Evolutionary conservation across 1,140 invertebrate species (phyloP).

Genomic region (Trachymyrmex septentrionalis): DNA sequence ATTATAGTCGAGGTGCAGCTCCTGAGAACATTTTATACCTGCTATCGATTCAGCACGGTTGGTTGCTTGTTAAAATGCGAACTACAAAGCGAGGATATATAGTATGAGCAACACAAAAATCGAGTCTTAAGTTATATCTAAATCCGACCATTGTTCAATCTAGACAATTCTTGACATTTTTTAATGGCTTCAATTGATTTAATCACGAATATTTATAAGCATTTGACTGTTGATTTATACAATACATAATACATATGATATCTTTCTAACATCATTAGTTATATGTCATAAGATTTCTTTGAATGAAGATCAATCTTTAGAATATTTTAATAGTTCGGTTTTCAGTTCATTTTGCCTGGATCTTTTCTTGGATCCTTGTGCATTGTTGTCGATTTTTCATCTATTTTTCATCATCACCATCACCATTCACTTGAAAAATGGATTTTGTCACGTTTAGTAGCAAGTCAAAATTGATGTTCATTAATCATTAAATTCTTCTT

Average conservation of each 20-base stretch:
- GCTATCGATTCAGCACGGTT: neutral
- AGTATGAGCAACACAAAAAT: neutral
- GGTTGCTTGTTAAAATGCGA: neutral
- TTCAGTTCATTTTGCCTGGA: neutral
- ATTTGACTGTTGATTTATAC: neutral
- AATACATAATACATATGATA: neutral
- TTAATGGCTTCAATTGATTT: neutral
- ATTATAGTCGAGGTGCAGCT: neutral
- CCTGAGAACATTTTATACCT: neutral
- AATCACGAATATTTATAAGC: neutral
- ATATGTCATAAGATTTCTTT: neutral
- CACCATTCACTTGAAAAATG: neutral
- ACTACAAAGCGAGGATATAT: neutral
- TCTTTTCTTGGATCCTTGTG: neutral
- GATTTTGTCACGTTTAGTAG: neutral
- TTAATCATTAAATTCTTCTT: neutral
- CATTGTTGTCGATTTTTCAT: neutral
- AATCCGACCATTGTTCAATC: neutral
- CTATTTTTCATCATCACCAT: neutral
- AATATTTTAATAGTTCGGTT: neutral
- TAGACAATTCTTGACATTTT: neutral
- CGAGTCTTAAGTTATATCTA: neutral
- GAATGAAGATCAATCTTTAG: neutral
- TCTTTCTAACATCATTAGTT: conserved; percentile 3
- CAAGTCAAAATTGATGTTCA: neutral